phyloP scores from a whole-genome alignment of 2,888 invertebrate species.

The Watsonalla binaria region DNA sequence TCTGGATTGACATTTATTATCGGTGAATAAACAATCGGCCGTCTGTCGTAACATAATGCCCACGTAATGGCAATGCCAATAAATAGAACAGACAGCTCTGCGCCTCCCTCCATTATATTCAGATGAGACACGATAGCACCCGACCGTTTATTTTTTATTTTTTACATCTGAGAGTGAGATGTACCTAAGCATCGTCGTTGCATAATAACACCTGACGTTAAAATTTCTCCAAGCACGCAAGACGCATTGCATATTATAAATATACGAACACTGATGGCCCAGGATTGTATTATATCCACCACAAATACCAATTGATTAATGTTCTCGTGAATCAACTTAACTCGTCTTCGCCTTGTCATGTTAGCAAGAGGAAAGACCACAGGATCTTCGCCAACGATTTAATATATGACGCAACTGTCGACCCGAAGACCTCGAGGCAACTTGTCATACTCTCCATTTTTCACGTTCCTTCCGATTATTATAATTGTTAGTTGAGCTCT shows the following conservation, averaged over 20 bases:
- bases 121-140: slow-evolving; percentile 56
- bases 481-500: neutral
- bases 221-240: slow-evolving; percentile 4
- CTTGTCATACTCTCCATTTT: slow-evolving; percentile 10
- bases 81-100: slow-evolving; percentile 37
- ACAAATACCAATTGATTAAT: slow-evolving; percentile 47
- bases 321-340: slow-evolving; percentile 36
- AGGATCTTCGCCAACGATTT: slow-evolving; percentile 15
- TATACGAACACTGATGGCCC: slow-evolving; percentile 9
- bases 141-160: slow-evolving; percentile 26
- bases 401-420: slow-evolving; percentile 14
- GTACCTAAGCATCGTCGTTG: slow-evolving; percentile 30
- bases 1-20: slow-evolving; percentile 1
- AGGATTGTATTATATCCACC: slow-evolving; percentile 15
- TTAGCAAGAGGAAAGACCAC: slow-evolving; percentile 12
- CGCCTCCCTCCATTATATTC: slow-evolving; percentile 69
- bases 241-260: slow-evolving; percentile 1
- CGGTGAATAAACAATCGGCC: slow-evolving; percentile 10
- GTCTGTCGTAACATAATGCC: slow-evolving; percentile 36
- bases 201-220: slow-evolving; percentile 20
- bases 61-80: slow-evolving; percentile 53
- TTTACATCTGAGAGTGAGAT: slow-evolving; percentile 29
- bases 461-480: slow-evolving; percentile 2
- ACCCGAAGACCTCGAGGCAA: slow-evolving; percentile 15
- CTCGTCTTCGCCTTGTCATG: slow-evolving; percentile 12